These are phyloP conservation scores for Cynopterus sphinx DNA, from an alignment of 2,797 vertebrate species.

Conservation along the genomic window DNA sequence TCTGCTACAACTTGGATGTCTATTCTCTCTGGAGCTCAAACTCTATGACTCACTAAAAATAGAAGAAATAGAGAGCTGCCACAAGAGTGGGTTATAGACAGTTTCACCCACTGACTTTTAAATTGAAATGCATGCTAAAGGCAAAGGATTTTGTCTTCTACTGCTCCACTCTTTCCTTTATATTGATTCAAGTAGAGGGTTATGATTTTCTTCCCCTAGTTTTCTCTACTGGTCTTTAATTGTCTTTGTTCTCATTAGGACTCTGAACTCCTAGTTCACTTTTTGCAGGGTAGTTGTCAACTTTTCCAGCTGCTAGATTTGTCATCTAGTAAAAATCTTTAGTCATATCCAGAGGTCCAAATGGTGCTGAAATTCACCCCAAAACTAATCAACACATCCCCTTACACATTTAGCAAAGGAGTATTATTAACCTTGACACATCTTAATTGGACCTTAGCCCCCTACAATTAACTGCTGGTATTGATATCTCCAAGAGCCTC, in stretches of 20 bases:
- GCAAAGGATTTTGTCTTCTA: background rate
- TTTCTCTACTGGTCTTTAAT: background rate
- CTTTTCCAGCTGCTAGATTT: background rate
- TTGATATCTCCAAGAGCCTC: background rate
- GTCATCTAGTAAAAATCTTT: background rate
- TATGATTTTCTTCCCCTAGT: background rate
- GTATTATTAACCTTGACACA: background rate
- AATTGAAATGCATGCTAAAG: background rate
- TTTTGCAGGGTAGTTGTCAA: background rate
- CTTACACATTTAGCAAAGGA: background rate
- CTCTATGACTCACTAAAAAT: background rate
- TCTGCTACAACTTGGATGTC: background rate
- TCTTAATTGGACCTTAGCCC: background rate
- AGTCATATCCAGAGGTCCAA: background rate
- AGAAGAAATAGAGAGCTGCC: background rate
- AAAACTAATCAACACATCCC: background rate
- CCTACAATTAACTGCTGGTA: background rate
- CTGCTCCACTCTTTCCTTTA: background rate
- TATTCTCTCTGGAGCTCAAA: background rate
- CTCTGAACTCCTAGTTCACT: background rate
- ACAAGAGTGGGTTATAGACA: background rate
- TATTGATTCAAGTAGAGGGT: background rate
- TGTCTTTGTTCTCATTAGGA: background rate
- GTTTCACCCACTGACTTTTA: background rate
- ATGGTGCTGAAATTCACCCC: background rate